Evolutionary conservation across 2,113 vertebrate species (phyloP), one percentile per base, ranked within the genome.

Genomic region (Pelodiscus sinensis): DNA sequence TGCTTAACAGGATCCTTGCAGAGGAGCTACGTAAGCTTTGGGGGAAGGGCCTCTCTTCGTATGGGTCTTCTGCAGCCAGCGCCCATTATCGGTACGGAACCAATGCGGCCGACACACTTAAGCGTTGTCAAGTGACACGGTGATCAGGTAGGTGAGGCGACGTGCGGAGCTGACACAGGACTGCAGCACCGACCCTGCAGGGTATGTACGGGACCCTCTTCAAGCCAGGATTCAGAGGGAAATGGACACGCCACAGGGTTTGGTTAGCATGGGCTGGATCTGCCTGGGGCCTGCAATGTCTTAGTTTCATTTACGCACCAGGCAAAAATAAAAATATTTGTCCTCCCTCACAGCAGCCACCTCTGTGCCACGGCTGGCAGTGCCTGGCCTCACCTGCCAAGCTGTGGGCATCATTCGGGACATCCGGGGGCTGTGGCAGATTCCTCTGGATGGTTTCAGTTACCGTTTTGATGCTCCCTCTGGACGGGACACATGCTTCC

Each of bases 231-330:
- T 88, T 87, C 81, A 85, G 86, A 87, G 44, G 79, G n/a, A 96
- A 96, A 97, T 95, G 94, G 95, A 90, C 94, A 96, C 89, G 90
- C 82, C 80, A 86, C 83, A 92, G 93, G 79, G 83, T 95, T 91
- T 92, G 94, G 82, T 86, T 94, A 94, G 65, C 71, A 96, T 50
- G 77, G 68, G 31, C 87, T 83, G 96, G 90, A 96, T 96, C 94
- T 94, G 94, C 60, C 95, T 79, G 57, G 91, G 56, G 58, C 93
- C 81, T 8, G 0, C 86, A 95, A 93, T 79, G 89, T 82, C 52
- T 60, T 65, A 80, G 86, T 85, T 92, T 65, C 73, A 90, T 93
- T 95, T 94, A 91, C 71, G 88, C 79, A 31, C 80, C 79, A 86
- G 58, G 5, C 16, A 82, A 55, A 90, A 60, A 55, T 79, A 55